Evolutionary conservation across 2,113 vertebrate genomes (phyloP).

Genomic region (Labeo rohita): DNA sequence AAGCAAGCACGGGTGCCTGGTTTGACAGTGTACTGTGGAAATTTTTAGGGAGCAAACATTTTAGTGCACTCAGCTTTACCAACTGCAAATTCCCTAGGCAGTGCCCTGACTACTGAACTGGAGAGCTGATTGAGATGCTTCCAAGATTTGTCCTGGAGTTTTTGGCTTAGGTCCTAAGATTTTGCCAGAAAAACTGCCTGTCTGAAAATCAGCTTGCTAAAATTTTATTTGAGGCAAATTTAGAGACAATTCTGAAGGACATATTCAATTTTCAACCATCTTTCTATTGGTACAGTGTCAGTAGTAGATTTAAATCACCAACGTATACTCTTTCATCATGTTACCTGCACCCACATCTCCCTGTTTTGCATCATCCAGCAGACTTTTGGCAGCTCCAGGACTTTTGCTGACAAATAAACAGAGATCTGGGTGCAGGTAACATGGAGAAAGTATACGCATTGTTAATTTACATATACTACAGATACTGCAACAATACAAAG

Average conservation of each 20-base stretch:
- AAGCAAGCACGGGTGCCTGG: background rate
- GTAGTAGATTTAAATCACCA: background rate
- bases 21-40: background rate
- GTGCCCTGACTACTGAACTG: constrained; percentile 9
- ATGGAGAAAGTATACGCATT: background rate
- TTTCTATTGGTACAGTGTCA: background rate
- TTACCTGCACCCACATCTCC: background rate
- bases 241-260: background rate
- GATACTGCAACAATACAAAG: background rate
- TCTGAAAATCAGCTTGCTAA: background rate
- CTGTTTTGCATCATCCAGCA: background rate
- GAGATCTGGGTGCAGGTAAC: background rate
- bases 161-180: background rate
- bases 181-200: background rate
- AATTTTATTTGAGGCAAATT: background rate
- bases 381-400: background rate
- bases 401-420: background rate
- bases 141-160: background rate
- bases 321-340: background rate
- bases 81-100: background rate
- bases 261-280: background rate
- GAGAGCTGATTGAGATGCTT: background rate
- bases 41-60: background rate
- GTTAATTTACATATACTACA: background rate
- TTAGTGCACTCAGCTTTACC: background rate